phyloP scores from a whole-genome alignment of 2,797 vertebrate species.

The Neopelma chrysocephalum region DNA sequence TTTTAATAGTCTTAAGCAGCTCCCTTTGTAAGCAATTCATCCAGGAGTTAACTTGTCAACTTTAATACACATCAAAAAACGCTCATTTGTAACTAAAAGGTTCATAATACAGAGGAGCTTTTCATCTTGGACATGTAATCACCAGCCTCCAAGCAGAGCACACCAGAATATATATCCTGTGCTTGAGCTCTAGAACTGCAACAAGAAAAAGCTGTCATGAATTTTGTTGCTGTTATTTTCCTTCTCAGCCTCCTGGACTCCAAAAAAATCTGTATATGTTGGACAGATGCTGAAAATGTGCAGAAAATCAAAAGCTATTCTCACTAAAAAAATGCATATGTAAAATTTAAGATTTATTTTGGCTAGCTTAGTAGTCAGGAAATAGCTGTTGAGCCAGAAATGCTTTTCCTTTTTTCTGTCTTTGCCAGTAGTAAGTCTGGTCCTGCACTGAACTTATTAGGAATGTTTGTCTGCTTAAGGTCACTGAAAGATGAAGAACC shows the following conservation, averaged over 20 bases:
- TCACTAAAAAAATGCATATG: not conserved
- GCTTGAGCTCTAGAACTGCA: not conserved
- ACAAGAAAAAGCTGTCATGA: not conserved
- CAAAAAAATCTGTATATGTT: not conserved
- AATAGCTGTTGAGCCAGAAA: not conserved
- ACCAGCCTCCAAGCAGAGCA: slow-evolving; percentile 20
- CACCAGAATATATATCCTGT: not conserved
- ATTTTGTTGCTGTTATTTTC: not conserved
- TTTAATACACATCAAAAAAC: slow-evolving; percentile 57
- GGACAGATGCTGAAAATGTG: not conserved
- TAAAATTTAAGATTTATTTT: not conserved
- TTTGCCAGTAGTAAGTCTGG: not conserved
- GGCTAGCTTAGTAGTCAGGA: not conserved
- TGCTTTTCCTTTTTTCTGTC: not conserved
- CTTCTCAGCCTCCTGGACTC: not conserved
- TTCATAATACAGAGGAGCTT: slow-evolving; percentile 55
- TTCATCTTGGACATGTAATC: slow-evolving; percentile 48
- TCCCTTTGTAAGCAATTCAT: slow-evolving; percentile 68
- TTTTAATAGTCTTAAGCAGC: slow-evolving; percentile 63
- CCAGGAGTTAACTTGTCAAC: slow-evolving; percentile 59
- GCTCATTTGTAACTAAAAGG: slow-evolving; percentile 58
- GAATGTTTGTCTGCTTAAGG: not conserved
- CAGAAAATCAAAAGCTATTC: not conserved
- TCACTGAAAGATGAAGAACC: not conserved
- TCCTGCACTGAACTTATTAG: not conserved